These are phyloP conservation scores for Etheostoma perlongum DNA, from an alignment of 2,797 vertebrate genomes.

Conservation along the genomic window DNA sequence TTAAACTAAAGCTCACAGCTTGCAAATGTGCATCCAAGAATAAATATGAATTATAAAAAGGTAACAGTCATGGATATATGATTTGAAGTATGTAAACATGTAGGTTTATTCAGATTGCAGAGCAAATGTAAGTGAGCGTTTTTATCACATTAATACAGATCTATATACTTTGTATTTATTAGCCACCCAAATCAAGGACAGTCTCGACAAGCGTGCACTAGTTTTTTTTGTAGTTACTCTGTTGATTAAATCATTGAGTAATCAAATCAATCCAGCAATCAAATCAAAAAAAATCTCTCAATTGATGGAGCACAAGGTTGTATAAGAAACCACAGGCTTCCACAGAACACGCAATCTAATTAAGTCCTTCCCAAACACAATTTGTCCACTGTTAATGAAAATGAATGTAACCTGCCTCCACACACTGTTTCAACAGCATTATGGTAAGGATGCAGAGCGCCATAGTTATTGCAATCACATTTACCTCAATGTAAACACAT, in stretches of 20 bases:
- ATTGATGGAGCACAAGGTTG: slow-evolving; percentile 56
- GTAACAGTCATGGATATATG: not conserved
- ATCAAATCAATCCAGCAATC: slow-evolving; percentile 76
- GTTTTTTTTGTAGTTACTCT: slow-evolving; percentile 52
- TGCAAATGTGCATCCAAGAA: not conserved
- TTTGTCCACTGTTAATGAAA: slow-evolving; percentile 73
- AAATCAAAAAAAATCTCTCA: slow-evolving; percentile 62
- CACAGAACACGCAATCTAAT: slow-evolving; percentile 70
- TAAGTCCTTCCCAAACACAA: slow-evolving; percentile 64
- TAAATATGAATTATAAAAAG: not conserved
- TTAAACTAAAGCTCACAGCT: not conserved
- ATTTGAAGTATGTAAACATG: not conserved
- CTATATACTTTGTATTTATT: not conserved
- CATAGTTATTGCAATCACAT: slow-evolving; percentile 7
- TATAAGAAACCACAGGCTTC: slow-evolving; percentile 64
- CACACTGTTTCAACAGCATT: slow-evolving; percentile 39
- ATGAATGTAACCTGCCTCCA: slow-evolving; percentile 70
- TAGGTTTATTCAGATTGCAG: not conserved
- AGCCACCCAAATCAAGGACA: slow-evolving; percentile 1
- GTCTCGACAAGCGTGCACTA: not conserved
- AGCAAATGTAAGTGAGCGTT: not conserved
- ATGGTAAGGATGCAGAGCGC: slow-evolving; percentile 23
- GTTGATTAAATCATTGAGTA: slow-evolving; percentile 59
- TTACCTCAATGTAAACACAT: slow-evolving; percentile 23
- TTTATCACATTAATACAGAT: not conserved